Percentiles rank a stretch among this genome's conserved stretches.
Evolutionary conservation across 2,888 invertebrate species (phyloP).

Genomic region (Tribolium freemani): DNA sequence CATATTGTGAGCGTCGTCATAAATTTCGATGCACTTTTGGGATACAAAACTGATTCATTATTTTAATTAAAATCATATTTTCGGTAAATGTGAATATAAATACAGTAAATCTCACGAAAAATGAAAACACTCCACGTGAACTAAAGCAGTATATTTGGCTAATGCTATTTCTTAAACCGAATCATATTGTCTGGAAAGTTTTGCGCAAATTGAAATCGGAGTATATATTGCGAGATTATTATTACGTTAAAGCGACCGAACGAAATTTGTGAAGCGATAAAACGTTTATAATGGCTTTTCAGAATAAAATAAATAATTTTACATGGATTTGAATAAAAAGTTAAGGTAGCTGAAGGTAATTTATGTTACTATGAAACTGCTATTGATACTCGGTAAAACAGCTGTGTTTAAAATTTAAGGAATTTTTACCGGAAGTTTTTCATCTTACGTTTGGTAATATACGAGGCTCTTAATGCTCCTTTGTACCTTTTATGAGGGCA

Average conservation of each 20-base stretch:
- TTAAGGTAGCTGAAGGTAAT: not conserved
- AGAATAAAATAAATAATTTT: not conserved
- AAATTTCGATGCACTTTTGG: slow-evolving; percentile 3
- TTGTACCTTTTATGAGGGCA: slow-evolving; percentile 33
- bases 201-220: slow-evolving; percentile 10
- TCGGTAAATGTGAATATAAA: slow-evolving; percentile 7
- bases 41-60: slow-evolving; percentile 7
- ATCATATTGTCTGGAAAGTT: slow-evolving; percentile 32
- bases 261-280: not conserved
- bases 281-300: not conserved
- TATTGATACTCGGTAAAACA: slow-evolving; percentile 18
- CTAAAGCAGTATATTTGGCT: not conserved
- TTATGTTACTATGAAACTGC: slow-evolving; percentile 5
- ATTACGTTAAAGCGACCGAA: slow-evolving; percentile 4
- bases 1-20: not conserved
- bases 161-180: slow-evolving; percentile 23
- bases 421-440: slow-evolving; percentile 23
- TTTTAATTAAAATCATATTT: slow-evolving; percentile 23
- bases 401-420: slow-evolving; percentile 21
- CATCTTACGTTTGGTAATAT: slow-evolving; percentile 30
- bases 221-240: slow-evolving; percentile 4
- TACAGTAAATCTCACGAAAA: slow-evolving; percentile 7
- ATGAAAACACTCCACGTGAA: not conserved
- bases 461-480: slow-evolving; percentile 30
- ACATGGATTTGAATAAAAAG: not conserved